A percentile compares a stretch with the other conserved stretches of the same genome.
These are phyloP conservation scores for Hypselothyrea guttata DNA, from an alignment of 2,888 invertebrate species.

Conservation along the genomic window DNA sequence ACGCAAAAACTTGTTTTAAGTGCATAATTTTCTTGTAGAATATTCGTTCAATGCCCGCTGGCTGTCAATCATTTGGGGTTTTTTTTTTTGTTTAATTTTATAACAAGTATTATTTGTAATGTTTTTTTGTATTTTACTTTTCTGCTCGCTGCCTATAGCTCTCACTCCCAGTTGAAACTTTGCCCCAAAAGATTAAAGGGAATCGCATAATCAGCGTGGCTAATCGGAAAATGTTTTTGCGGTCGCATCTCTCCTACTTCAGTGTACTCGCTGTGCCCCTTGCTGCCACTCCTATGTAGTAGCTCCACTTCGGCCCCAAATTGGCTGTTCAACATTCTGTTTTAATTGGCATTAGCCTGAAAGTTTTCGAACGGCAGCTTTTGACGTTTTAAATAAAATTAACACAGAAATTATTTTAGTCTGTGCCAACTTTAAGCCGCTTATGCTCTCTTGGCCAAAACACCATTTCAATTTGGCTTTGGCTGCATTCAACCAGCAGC, in stretches of 20 bases:
- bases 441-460: conserved; percentile 37
- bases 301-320: too few species aligned
- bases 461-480: conserved; percentile 39
- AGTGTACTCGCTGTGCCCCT: not conserved
- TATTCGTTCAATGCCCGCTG: conserved; percentile 34
- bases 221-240: conserved; percentile 60
- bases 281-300: not conserved
- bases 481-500: conserved; percentile 28
- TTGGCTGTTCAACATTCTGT: conserved; percentile 19
- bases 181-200: conserved; percentile 52
- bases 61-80: conserved; percentile 47
- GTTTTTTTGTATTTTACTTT: not conserved
- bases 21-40: conserved; percentile 47
- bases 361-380: conserved; percentile 15
- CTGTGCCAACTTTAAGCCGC: conserved; percentile 63
- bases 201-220: conserved; percentile 67
- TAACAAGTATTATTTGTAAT: not conserved
- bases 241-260: conserved; percentile 32
- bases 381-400: conserved; percentile 59
- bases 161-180: conserved; percentile 7
- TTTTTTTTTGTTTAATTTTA: conserved; percentile 12
- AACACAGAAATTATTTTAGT: conserved; percentile 72
- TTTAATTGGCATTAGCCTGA: conserved; percentile 68
- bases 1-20: conserved; percentile 63
- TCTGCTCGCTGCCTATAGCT: not conserved